These are phyloP conservation scores for Idris sp. DNA, from an alignment of 1,140 invertebrate genomes.

Conservation along the genomic window DNA sequence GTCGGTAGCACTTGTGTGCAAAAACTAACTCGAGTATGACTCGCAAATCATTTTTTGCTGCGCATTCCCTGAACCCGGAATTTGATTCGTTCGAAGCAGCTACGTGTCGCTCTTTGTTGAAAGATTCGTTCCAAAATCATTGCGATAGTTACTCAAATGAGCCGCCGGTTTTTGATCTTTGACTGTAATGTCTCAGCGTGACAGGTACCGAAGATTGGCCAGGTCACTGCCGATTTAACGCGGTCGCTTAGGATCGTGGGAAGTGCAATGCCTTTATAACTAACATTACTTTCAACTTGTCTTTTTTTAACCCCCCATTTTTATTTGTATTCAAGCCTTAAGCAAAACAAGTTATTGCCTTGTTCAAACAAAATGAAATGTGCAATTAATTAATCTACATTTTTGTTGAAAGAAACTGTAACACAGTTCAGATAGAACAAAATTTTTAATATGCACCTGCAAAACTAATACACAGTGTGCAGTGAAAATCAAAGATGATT, in stretches of 20 bases:
- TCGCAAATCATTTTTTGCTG: slow-evolving; percentile 42
- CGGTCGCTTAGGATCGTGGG: slow-evolving; percentile 45
- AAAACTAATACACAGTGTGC: too few species aligned
- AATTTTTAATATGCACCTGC: not conserved
- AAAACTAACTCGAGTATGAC: slow-evolving; percentile 39
- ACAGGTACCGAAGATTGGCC: slow-evolving; percentile 49
- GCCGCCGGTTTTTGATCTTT: slow-evolving; percentile 53
- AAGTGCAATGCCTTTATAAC: slow-evolving; percentile 30
- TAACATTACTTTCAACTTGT: slow-evolving; percentile 6
- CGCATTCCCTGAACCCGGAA: slow-evolving; percentile 51
- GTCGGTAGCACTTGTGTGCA: slow-evolving; percentile 1
- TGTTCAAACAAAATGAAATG: too few species aligned
- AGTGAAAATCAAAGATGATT: slow-evolving; percentile 25
- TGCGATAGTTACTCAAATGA: slow-evolving; percentile 50
- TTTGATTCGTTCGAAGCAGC: slow-evolving; percentile 33
- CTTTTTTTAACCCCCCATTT: too few species aligned
- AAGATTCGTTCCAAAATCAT: slow-evolving; percentile 47
- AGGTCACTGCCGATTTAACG: slow-evolving; percentile 35
- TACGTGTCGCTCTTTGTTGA: slow-evolving; percentile 36
- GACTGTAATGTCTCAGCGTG: slow-evolving; percentile 34
- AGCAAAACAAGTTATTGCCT: too few species aligned
- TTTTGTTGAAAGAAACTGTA: too few species aligned
- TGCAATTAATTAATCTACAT: too few species aligned
- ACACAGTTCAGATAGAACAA: too few species aligned
- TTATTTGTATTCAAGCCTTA: too few species aligned